A percentile compares a stretch with the other conserved stretches of the same genome.
Evolutionary conservation across 2,888 invertebrate genomes (phyloP).

Genomic region (Escarpia spicata): DNA sequence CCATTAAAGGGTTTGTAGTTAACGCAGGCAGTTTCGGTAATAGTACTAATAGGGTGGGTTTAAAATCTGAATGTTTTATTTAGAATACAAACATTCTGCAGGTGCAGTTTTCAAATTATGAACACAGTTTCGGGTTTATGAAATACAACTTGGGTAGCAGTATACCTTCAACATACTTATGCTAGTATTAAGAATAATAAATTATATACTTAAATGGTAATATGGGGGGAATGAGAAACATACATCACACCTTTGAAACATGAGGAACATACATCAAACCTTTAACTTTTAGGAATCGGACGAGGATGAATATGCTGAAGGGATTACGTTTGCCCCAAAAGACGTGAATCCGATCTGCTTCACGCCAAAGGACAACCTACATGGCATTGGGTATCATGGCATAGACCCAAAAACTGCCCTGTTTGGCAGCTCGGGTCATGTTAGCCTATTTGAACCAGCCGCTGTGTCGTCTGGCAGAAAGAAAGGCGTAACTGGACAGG

Average conservation of each 20-base stretch:
- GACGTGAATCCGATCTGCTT: constrained; percentile 74
- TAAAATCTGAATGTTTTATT: too few species aligned
- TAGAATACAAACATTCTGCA: too few species aligned
- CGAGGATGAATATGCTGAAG: constrained; percentile 48
- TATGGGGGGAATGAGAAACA: background rate
- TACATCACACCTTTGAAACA: background rate
- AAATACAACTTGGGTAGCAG: too few species aligned
- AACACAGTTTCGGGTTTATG: too few species aligned
- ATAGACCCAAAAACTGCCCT: constrained; percentile 55
- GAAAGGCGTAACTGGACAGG: constrained; percentile 60
- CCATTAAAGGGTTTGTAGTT: too few species aligned
- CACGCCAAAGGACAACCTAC: constrained; percentile 78
- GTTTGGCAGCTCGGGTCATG: constrained; percentile 48
- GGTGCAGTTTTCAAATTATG: too few species aligned
- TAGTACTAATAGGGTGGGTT: too few species aligned
- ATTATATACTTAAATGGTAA: too few species aligned
- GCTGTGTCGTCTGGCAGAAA: constrained; percentile 39
- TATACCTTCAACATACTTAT: too few species aligned
- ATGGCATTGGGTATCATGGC: constrained; percentile 68
- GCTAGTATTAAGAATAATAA: too few species aligned
- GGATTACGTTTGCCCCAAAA: constrained; percentile 60
- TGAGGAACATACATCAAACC: background rate
- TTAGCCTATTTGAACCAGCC: constrained; percentile 49
- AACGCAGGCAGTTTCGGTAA: too few species aligned
- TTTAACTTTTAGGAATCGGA: constrained; percentile 19